phyloP scores from a whole-genome alignment of 2,113 vertebrate species.

The Siniperca knerii region DNA sequence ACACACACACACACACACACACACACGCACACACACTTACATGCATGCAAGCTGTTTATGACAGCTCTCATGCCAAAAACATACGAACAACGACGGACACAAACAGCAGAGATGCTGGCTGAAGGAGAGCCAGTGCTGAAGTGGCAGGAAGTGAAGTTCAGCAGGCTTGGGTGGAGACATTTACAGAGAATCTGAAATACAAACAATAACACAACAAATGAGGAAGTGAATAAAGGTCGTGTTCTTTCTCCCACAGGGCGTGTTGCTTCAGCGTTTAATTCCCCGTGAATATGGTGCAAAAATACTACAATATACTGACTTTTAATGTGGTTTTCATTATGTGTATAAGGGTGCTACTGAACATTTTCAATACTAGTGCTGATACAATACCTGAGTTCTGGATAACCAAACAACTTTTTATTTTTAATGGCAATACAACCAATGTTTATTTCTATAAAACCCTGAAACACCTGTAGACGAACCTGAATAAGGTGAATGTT shows the following conservation, averaged over 20 bases:
- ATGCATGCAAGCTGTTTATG: constrained; percentile 77
- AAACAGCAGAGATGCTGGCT: not conserved
- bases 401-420: too few species aligned
- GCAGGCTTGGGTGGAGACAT: constrained; percentile 15
- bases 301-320: too few species aligned
- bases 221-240: constrained; percentile 42
- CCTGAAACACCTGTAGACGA: too few species aligned
- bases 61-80: constrained; percentile 62
- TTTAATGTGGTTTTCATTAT: too few species aligned
- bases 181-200: not conserved
- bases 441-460: too few species aligned
- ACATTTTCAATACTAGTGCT: too few species aligned
- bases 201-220: constrained; percentile 44
- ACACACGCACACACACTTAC: constrained; percentile 1
- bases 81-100: not conserved
- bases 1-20: constrained; percentile 5
- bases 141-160: constrained; percentile 82
- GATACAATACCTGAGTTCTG: too few species aligned
- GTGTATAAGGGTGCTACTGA: too few species aligned
- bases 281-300: too few species aligned
- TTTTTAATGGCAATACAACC: too few species aligned
- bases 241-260: constrained; percentile 1
- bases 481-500: too few species aligned
- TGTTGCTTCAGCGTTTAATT: not conserved
- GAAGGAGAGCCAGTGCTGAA: constrained; percentile 35